These are phyloP conservation scores for Stratiomys singularior DNA, from an alignment of 2,888 invertebrate species.

Conservation along the genomic window DNA sequence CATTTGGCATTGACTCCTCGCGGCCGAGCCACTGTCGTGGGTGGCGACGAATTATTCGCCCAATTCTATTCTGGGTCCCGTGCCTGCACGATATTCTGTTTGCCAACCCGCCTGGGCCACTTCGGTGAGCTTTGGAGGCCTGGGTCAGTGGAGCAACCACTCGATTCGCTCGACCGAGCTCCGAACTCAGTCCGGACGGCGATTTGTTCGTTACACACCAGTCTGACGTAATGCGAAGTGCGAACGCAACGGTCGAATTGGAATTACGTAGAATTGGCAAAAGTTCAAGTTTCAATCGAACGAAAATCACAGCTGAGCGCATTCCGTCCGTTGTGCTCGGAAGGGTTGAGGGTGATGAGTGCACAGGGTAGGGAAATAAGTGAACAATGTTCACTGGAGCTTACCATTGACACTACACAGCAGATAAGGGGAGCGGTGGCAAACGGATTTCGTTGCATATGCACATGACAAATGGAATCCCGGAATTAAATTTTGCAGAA, in stretches of 20 bases:
- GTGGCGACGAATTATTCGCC: background rate
- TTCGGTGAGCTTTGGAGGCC: background rate
- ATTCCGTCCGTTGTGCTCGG: background rate
- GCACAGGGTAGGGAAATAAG: background rate
- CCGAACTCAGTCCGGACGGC: background rate
- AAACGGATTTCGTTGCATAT: background rate
- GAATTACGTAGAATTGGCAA: background rate
- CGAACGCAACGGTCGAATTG: background rate
- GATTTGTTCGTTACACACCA: background rate
- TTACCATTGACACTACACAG: background rate
- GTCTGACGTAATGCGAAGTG: background rate
- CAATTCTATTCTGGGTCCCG: slow-evolving; percentile 2
- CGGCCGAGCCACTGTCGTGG: background rate
- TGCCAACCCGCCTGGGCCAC: background rate
- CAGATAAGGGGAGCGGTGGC: background rate
- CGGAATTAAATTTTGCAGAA: slow-evolving; percentile 11
- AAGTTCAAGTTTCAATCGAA: background rate
- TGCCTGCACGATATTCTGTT: background rate
- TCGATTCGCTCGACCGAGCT: background rate
- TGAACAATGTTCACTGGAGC: background rate
- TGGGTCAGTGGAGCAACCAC: slow-evolving; percentile 22
- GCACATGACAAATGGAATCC: slow-evolving; percentile 13
- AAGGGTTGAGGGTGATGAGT: background rate
- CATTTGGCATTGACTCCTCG: slow-evolving; percentile 22
- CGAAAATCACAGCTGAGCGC: slow-evolving; percentile 21